Evolutionary conservation across 35 echinoderm and acorn worm genomes (phyloP).

Genomic region (Patiria miniata): DNA sequence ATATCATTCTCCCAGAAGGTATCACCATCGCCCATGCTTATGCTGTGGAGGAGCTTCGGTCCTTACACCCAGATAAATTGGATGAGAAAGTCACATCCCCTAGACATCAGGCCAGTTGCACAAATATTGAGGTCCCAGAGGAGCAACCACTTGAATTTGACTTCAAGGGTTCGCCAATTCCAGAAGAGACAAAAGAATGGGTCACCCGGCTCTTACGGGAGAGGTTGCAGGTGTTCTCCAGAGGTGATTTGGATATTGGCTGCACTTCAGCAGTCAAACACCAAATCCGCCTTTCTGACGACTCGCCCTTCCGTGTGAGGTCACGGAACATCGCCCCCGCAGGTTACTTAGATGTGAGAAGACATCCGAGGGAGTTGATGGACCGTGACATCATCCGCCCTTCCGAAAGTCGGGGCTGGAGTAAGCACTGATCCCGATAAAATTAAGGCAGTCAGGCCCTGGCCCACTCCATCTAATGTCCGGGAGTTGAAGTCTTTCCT

Average conservation of each 20-base stretch:
- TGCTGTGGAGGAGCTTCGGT: not conserved
- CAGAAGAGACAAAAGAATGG: not conserved
- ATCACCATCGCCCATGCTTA: no score
- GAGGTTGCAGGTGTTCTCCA: conserved; percentile 44
- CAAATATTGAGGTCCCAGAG: not conserved
- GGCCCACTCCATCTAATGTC: conserved; percentile 53
- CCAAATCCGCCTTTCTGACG: no score
- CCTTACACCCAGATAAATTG: not conserved
- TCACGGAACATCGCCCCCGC: conserved; percentile 51
- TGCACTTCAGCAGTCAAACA: no score
- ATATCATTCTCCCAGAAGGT: not conserved
- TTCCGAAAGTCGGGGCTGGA: conserved; percentile 52
- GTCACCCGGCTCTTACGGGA: not conserved
- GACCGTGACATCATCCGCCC: conserved; percentile 60
- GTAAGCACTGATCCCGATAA: conserved; percentile 64
- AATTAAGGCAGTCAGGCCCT: conserved; percentile 43
- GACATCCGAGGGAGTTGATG: conserved; percentile 54
- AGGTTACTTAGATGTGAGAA: conserved; percentile 31
- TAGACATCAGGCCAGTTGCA: not conserved
- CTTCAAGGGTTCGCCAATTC: conserved; percentile 28
- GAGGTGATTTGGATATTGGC: no score
- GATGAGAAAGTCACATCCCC: no score
- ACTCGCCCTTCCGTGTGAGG: conserved; percentile 50
- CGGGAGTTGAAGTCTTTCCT: conserved; percentile 72
- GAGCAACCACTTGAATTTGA: not conserved